Evolutionary conservation across 2,113 vertebrate genomes (phyloP), one percentile per base, ranked within the genome.

Genomic region (Tylochromis polylepis): DNA sequence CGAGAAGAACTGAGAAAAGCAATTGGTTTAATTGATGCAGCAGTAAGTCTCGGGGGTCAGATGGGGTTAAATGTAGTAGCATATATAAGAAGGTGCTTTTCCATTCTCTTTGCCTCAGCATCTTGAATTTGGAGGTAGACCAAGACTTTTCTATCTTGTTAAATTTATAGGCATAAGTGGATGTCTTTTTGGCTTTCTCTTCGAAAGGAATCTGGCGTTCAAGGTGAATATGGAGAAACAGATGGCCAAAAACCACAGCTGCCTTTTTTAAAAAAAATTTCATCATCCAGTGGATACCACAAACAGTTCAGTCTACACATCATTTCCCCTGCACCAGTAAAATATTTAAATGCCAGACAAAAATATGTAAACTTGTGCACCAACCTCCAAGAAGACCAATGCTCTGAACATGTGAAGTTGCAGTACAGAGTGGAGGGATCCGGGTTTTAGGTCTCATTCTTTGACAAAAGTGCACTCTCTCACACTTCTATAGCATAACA

Each of bases 21-120:
- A 87, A 84, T 92, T 38, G 11, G 60, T 90, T 89, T 91, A 88
- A 88, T 80, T 83, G 88, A 81, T 79, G 65, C 89, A 75, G 79
- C 65, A 67, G 77, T 22, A 57, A 57, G 78, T 59, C 67, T 31
- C 14, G 43, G 22, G 22, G 15, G 67, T 72, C 22, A 18, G 38
- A 22, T 0, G 6, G 62, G 41, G 41, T 29, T 67, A 88, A 89
- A 79, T 72, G 22, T 59, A 12, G 18, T n/a, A 46, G 15, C 27
- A 65, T 59, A 59, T 49, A 24, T 5, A 59, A n/a, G 57, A 80
- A 8, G 62, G 43, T 24, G n/a, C 14, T 53, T 62, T 31, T 57
- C 79, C 53, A 55, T 27, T 57, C 59, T 65, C 34, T 58, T 36
- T 20, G 60, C 57, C 53, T 65, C 59, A 36, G 29, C 53, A 22